Evolutionary conservation across 2,113 vertebrate species (phyloP).

Genomic region (Castor canadensis): DNA sequence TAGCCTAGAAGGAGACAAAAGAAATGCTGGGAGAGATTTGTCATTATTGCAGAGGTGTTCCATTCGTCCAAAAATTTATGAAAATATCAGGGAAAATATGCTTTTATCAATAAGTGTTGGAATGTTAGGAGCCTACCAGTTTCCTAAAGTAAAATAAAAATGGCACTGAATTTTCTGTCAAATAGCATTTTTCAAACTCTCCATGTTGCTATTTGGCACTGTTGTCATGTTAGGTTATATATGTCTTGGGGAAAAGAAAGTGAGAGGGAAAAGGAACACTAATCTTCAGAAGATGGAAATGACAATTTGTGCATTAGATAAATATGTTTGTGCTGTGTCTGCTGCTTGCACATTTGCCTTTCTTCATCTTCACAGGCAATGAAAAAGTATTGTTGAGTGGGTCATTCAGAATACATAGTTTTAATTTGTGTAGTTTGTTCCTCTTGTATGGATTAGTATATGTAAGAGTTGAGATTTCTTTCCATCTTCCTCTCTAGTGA

Average conservation of each 20-base stretch:
- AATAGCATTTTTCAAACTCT: not conserved
- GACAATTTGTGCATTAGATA: not conserved
- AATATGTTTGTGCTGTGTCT: not conserved
- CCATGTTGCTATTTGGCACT: not conserved
- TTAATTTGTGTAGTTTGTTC: not conserved
- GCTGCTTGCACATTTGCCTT: not conserved
- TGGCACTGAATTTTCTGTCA: conserved; percentile 15
- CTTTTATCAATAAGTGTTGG: not conserved
- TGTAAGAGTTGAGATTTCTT: not conserved
- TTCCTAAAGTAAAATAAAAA: conserved; percentile 39
- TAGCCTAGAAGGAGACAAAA: not conserved
- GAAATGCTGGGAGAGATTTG: not conserved
- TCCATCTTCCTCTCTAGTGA: conserved; percentile 12
- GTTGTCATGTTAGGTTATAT: not conserved
- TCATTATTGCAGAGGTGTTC: not conserved
- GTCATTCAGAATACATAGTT: not conserved
- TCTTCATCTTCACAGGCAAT: not conserved
- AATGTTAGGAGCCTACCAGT: not conserved
- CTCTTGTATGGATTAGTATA: not conserved
- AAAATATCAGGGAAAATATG: not conserved
- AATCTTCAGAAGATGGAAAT: not conserved
- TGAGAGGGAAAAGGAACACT: not conserved
- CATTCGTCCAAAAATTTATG: not conserved
- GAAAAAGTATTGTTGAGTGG: not conserved
- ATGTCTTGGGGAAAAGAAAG: not conserved